Evolutionary conservation across 92 coral and sea anemone species (phyloP).

Genomic region (Palythoa caribaeorum): DNA sequence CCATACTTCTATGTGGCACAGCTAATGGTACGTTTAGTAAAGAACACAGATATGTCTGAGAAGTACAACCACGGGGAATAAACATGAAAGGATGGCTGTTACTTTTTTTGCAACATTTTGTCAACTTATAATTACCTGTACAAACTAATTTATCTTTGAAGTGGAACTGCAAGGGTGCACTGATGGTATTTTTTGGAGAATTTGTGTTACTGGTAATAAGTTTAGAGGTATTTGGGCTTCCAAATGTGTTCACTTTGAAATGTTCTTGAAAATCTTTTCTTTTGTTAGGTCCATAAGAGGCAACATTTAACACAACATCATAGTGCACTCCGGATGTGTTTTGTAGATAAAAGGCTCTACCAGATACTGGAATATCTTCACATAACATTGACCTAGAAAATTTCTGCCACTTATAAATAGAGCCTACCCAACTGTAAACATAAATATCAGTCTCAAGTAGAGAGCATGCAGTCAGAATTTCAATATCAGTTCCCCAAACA

Average conservation of each 20-base stretch:
- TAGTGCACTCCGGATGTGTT: conserved; percentile 58
- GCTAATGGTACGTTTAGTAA: conserved; percentile 46
- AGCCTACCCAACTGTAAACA: conserved; percentile 59
- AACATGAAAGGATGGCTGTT: not conserved
- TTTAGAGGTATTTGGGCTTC: no score
- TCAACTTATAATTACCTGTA: not conserved
- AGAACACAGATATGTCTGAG: conserved; percentile 35
- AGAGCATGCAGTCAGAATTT: conserved; percentile 69
- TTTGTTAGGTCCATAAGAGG: conserved; percentile 4
- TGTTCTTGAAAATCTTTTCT: not conserved
- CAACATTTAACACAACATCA: conserved; percentile 58
- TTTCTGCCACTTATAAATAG: conserved; percentile 52
- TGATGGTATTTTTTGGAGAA: not conserved
- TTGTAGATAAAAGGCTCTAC: conserved; percentile 52
- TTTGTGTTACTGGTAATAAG: not conserved
- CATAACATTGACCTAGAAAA: conserved; percentile 62
- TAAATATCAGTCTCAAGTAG: conserved; percentile 59
- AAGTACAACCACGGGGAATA: no score
- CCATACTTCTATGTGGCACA: not conserved
- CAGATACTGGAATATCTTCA: conserved; percentile 24
- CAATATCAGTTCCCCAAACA: conserved; percentile 82
- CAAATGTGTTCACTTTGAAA: not conserved
- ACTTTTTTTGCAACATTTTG: not conserved
- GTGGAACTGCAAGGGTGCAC: not conserved
- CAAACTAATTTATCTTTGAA: conserved; percentile 1